phyloP scores from a whole-genome alignment of 2,797 vertebrate genomes.

The Malacoraja senta region DNA sequence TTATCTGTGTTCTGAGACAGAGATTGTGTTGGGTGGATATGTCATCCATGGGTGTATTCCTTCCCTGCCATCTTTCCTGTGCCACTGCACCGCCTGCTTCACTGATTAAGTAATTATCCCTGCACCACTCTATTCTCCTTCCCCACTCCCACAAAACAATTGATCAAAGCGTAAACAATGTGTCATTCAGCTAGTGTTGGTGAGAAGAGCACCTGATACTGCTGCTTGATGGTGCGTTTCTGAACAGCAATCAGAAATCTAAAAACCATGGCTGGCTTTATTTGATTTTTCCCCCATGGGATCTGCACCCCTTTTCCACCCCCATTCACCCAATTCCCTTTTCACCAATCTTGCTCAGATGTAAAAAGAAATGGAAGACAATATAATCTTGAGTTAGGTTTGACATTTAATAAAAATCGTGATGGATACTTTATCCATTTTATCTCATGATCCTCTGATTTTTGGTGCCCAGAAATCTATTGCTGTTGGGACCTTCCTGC shows the following conservation, averaged over 20 bases:
- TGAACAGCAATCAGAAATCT: no score
- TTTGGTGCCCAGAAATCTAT: neutral
- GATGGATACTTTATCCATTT: no score
- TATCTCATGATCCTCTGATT: no score
- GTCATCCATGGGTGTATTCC: no score
- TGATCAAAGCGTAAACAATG: neutral
- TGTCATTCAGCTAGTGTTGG: neutral
- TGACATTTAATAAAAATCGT: no score
- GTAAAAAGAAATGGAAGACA: no score
- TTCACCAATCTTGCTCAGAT: neutral
- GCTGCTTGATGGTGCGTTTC: neutral
- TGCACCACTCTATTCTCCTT: neutral
- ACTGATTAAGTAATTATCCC: neutral
- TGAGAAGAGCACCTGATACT: neutral
- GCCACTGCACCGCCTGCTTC: neutral
- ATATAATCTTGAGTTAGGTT: no score
- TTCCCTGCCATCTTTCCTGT: no score
- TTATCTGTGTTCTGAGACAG: no score
- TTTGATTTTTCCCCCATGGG: neutral
- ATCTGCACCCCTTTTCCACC: neutral
- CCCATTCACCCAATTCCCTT: neutral
- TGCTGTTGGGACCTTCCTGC: neutral
- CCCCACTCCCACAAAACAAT: no score
- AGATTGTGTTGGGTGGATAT: no score
- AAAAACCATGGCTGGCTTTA: neutral